phyloP scores from a whole-genome alignment of 2,888 invertebrate species.

The Melipona beecheii region DNA sequence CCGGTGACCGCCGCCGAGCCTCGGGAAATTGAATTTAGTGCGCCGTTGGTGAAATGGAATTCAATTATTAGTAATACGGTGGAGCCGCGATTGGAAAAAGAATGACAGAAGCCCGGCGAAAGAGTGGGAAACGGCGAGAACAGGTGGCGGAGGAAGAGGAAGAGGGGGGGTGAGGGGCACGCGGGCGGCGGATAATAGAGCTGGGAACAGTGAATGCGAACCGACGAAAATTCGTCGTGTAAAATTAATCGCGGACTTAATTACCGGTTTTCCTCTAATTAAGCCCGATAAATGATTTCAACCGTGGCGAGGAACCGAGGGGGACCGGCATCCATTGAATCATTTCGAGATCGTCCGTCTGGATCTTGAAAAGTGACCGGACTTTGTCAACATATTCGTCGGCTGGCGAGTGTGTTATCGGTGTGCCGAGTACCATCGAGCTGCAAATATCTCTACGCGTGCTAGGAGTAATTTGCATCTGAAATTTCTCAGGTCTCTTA shows the following conservation, averaged over 20 bases:
- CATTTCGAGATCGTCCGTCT: slow-evolving; percentile 26
- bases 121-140: not conserved
- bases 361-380: not conserved
- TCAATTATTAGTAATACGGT: slow-evolving; percentile 72
- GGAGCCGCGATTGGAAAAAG: slow-evolving; percentile 54
- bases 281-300: slow-evolving; percentile 42
- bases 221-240: slow-evolving; percentile 55
- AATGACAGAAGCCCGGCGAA: slow-evolving; percentile 38
- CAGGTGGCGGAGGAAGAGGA: too few species aligned
- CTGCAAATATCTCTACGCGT: too few species aligned
- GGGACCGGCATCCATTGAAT: slow-evolving; percentile 4
- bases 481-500: too few species aligned
- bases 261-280: slow-evolving; percentile 61
- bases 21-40: slow-evolving; percentile 65
- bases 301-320: slow-evolving; percentile 2
- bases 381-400: too few species aligned
- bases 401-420: too few species aligned
- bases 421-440: too few species aligned
- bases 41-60: slow-evolving; percentile 64
- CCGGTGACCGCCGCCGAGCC: slow-evolving; percentile 40
- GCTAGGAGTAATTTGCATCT: too few species aligned
- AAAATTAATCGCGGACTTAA: slow-evolving; percentile 67
- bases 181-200: slow-evolving; percentile 11
- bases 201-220: slow-evolving; percentile 19
- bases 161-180: not conserved